Base-by-base conservation (phyloP, 92 coral and sea anemone species). In the Anthopleura xanthogrammica region DNA sequence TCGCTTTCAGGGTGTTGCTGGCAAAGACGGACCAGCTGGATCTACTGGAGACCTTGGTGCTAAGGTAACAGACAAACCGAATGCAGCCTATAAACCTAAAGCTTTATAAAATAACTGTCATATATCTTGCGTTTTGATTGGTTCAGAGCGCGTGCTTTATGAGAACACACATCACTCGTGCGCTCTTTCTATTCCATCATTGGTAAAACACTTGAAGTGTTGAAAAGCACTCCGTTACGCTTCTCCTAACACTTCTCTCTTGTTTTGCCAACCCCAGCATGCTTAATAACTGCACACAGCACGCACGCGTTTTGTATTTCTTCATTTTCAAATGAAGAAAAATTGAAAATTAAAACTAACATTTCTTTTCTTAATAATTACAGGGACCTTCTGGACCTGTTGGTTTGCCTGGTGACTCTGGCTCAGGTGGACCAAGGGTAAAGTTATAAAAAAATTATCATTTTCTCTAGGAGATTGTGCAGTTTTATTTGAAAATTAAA, bases 371-470 rank as follows among this genome's bases (percentile, higher is more conserved):
- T 46, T 54, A 17, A 41, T 85, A 24, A 16, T 13, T 57, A 42
- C 36, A 90, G 93, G 93, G 93, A 29, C 56, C 86, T 11, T 46
- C 57, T 14, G 90, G 93, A 29, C 16, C 87, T 12, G 9, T 72
- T 19, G 93, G 93, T 8, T 54, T 64, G 17, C 90, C 83, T 84
- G 93, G 93, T 40, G 77, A 83, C 46, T 85, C 83, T n/a, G 93
- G 93, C 24, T 72, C 85, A 29, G 88, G 89, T 13, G 93, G 93
- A 50, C 82, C 78, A 40, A 72, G 85, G 78, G 93, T 90, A 80
- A 48, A 77, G 43, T 17, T 36, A 29, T 29, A 29, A 29, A 29
- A 29, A 29, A 29, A 29, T 29, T 0, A 29, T 29, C 36, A 29
- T 29, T 29, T 29, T 29, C 36, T 29, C 36, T 29, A 29, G 36